These are phyloP conservation scores for Chaitophorus viminalis DNA, from an alignment of 2,888 invertebrate genomes.

Conservation along the genomic window DNA sequence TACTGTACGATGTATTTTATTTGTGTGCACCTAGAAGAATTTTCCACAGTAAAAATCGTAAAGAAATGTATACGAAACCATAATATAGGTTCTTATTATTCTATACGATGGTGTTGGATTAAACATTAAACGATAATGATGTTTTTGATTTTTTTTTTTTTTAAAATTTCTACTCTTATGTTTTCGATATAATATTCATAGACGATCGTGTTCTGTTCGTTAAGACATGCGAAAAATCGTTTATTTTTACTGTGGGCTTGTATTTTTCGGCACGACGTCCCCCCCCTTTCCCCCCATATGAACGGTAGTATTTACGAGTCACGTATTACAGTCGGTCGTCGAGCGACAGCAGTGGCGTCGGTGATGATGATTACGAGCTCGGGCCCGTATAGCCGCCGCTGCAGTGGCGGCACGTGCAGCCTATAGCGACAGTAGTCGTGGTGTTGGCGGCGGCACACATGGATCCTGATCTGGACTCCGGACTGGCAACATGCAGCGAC, in stretches of 20 bases:
- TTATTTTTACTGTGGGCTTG: background rate
- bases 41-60: no score
- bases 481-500: conserved; percentile 67
- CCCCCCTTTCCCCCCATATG: background rate
- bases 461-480: conserved; percentile 66
- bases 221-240: background rate
- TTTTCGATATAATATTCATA: no score
- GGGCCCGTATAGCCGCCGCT: background rate
- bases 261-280: background rate
- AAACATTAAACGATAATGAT: no score
- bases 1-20: background rate
- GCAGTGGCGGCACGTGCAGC: background rate
- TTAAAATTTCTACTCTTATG: no score
- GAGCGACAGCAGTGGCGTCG: background rate
- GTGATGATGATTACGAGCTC: background rate
- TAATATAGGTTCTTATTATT: no score
- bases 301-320: background rate
- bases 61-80: no score
- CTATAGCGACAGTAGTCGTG: background rate
- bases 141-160: no score
- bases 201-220: no score
- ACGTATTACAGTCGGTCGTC: conserved; percentile 20
- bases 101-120: no score
- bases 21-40: no score
- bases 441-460: conserved; percentile 37